Evolutionary conservation across 1,140 invertebrate species (phyloP).

Genomic region (Subanguina moxae): DNA sequence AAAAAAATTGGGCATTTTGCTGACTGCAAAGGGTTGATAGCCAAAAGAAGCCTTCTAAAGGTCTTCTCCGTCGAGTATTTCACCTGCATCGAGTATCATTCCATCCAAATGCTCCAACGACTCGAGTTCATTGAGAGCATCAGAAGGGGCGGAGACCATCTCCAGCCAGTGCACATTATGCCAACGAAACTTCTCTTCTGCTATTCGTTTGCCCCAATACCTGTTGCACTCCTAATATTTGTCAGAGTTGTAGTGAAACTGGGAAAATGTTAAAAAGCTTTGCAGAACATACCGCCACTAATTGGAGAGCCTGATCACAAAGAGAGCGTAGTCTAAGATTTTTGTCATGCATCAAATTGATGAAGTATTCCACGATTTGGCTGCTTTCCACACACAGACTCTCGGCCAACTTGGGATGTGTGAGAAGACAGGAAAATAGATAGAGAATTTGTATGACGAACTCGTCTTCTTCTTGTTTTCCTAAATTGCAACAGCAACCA

Average conservation of each 20-base stretch:
- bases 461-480: slow-evolving; percentile 93
- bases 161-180: slow-evolving; percentile 96
- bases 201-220: slow-evolving; percentile 84
- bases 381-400: slow-evolving; percentile 64
- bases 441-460: slow-evolving; percentile 89
- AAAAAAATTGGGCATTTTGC: too few species aligned
- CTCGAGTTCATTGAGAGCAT: slow-evolving; percentile 15
- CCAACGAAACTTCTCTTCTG: slow-evolving; percentile 86
- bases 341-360: slow-evolving; percentile 94
- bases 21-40: too few species aligned
- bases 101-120: slow-evolving; percentile 6
- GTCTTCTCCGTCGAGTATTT: slow-evolving; percentile 13
- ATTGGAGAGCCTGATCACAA: slow-evolving; percentile 83
- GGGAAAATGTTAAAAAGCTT: neutral
- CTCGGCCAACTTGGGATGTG: slow-evolving; percentile 75
- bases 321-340: slow-evolving; percentile 85
- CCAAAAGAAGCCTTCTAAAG: too few species aligned
- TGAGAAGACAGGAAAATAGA: slow-evolving; percentile 85
- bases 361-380: slow-evolving; percentile 69
- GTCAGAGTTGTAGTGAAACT: neutral
- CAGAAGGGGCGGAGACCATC: slow-evolving; percentile 69
- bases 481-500: slow-evolving; percentile 64
- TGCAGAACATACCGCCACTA: slow-evolving; percentile 71
- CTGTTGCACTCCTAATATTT: slow-evolving; percentile 71
- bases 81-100: slow-evolving; percentile 21